Evolutionary conservation across 2,888 invertebrate species (phyloP), one percentile per base, ranked within the genome.

Genomic region (Drosophila leonis): DNA sequence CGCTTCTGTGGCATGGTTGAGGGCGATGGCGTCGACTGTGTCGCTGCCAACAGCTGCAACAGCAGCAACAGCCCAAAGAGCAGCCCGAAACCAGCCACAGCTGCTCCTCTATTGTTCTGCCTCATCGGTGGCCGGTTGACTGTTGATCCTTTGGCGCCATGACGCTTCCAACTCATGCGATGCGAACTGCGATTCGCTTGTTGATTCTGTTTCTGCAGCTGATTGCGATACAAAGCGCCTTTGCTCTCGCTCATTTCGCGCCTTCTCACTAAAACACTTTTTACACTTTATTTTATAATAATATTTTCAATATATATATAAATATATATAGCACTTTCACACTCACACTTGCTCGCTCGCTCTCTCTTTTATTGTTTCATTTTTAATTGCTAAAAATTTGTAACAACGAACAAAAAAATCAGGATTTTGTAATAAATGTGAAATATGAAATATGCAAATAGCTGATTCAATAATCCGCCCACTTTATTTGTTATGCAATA

Each of bases 1-100:
- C 93, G 78, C 85, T 93, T 93, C 73, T 93, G 93, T 74, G 92
- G 92, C 88, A 93, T 89, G 68, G 93, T 91, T 65, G 93, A 92
- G 66, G 93, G 92, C 70, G 92, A 92, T 33, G 92, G 91, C 83
- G 92, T 90, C 75, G 92, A 89, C 71, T 92, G 91, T 72, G 92
- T 71, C 54, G 55, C 62, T 29, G 57, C 75, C 44, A 80, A 90
- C 86, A 92, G 90, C 84, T 92, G 93, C 86, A 92, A 85, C 18
- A 85, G 51, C 15, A 84, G 80, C 65, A 78, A 46, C 69, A 85
- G 52, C 48, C 66, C 37, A 18, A 80, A 61, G 78, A 84, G 60
- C 87, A 85, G n/a, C 29, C 77, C 79, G 64, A 71, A 73, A 68
- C 82, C 72, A 2, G 65, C 54, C 59, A 75, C 68, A 55, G 64